A percentile compares a stretch with the other conserved stretches of the same genome.
Conservation (phyloP, 2,888 invertebrate species). For the Habroteleia sp. region DNA sequence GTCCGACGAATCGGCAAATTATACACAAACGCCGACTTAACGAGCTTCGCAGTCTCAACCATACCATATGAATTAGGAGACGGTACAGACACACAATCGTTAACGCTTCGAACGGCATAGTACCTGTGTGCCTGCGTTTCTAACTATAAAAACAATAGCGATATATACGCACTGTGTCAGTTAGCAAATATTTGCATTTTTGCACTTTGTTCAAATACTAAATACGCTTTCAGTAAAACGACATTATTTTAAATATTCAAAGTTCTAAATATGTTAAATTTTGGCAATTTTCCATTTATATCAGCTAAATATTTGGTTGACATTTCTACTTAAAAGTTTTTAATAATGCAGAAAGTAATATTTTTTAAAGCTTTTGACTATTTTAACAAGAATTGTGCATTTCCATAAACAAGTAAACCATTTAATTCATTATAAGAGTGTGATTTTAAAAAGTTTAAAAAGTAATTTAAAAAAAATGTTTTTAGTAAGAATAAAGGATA, state of each 20-base stretch:
- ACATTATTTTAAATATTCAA: neutral
- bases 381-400: no score
- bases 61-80: slow-evolving; percentile 69
- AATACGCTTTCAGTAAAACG: neutral
- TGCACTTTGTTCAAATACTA: slow-evolving; percentile 5
- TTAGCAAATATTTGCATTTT: slow-evolving; percentile 33
- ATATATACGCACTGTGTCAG: slow-evolving; percentile 23
- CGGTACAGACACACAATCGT: slow-evolving; percentile 60
- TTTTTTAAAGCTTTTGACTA: no score
- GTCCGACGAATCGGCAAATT: slow-evolving; percentile 69
- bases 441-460: no score
- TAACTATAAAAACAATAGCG: slow-evolving; percentile 30
- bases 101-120: slow-evolving; percentile 65
- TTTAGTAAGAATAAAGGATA: no score
- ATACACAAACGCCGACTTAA: slow-evolving; percentile 68
- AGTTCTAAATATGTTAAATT: no score
- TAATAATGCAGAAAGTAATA: no score
- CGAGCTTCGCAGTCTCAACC: slow-evolving; percentile 61
- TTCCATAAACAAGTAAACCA: no score
- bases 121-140: slow-evolving; percentile 37
- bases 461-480: no score
- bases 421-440: no score
- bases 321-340: no score
- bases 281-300: no score
- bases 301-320: no score